These are phyloP conservation scores for Drosophila mauritiana DNA, from an alignment of 1,140 invertebrate species.

Conservation along the genomic window DNA sequence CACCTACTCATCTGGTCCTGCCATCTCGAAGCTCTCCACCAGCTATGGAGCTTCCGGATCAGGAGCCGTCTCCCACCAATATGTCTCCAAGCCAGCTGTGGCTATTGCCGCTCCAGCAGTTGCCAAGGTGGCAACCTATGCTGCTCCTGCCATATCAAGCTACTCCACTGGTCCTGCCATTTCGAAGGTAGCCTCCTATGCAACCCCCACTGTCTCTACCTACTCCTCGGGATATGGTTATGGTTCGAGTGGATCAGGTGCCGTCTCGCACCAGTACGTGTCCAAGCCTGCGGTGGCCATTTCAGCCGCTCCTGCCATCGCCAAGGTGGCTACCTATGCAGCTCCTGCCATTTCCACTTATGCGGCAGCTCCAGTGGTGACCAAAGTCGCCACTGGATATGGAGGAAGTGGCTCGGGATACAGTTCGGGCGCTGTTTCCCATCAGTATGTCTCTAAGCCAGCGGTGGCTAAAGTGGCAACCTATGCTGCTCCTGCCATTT, in stretches of 20 bases:
- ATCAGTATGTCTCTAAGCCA: constrained; percentile 36
- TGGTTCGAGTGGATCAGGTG: constrained; percentile 30
- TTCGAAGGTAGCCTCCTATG: constrained; percentile 40
- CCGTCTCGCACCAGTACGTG: constrained; percentile 59
- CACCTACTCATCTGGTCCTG: constrained; percentile 51
- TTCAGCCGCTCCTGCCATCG: constrained; percentile 35
- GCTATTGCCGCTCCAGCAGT: constrained; percentile 31
- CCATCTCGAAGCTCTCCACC: constrained; percentile 44
- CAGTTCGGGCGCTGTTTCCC: constrained; percentile 22
- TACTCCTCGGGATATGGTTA: constrained; percentile 31
- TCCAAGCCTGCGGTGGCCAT: constrained; percentile 35
- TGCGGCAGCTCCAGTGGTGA: constrained; percentile 26
- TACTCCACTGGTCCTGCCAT: constrained; percentile 39
- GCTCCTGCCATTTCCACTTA: constrained; percentile 30
- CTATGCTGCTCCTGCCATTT: constrained; percentile 43
- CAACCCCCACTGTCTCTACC: constrained; percentile 39
- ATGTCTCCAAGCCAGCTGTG: constrained; percentile 67
- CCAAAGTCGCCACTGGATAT: constrained; percentile 15
- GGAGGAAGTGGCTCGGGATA: constrained; percentile 13
- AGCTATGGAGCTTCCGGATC: constrained; percentile 38
- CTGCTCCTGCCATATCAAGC: constrained; percentile 45
- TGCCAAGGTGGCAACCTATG: constrained; percentile 46
- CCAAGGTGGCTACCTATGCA: constrained; percentile 31
- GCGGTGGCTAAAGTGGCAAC: constrained; percentile 31
- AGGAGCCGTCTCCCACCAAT: constrained; percentile 70